Conservation (phyloP, 1,140 invertebrate genomes). For the Rhagoletis zephyria region DNA sequence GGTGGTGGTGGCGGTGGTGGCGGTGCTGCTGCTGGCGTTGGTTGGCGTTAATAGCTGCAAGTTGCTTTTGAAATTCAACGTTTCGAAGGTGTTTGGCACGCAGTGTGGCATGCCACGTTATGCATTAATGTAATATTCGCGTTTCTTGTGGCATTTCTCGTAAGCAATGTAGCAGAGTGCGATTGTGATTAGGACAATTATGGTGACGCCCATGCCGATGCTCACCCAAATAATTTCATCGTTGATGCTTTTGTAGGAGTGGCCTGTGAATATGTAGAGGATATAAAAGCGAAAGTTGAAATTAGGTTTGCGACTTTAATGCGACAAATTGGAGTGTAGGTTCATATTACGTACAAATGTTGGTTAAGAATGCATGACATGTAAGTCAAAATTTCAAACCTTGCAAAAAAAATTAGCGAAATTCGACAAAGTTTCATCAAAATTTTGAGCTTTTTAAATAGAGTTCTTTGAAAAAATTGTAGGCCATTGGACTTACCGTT, state of each 20-base stretch:
- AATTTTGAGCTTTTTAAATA: too few species aligned
- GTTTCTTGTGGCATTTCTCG: slow-evolving; percentile 81
- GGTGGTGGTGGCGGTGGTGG: neutral
- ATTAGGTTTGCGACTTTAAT: neutral
- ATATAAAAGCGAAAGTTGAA: neutral
- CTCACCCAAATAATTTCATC: slow-evolving; percentile 89
- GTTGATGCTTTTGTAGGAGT: slow-evolving; percentile 85
- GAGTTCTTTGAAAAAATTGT: too few species aligned
- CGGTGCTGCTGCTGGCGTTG: neutral
- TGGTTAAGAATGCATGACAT: too few species aligned
- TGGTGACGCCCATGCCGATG: slow-evolving; percentile 87
- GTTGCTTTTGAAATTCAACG: neutral
- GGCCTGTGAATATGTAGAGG: slow-evolving; percentile 75
- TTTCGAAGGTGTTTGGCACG: neutral
- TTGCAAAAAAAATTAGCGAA: too few species aligned
- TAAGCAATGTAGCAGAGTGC: slow-evolving; percentile 85
- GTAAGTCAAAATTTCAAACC: too few species aligned
- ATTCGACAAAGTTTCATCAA: too few species aligned
- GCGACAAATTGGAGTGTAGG: neutral
- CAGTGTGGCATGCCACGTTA: slow-evolving; percentile 59
- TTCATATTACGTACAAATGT: neutral
- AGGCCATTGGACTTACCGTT: too few species aligned
- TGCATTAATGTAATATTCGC: slow-evolving; percentile 73
- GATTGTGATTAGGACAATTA: slow-evolving; percentile 84
- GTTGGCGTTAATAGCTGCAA: neutral